Percentiles rank a stretch among this genome's conserved stretches.
phyloP scores from a whole-genome alignment of 1,140 invertebrate species.

The Calycopis cecrops region DNA sequence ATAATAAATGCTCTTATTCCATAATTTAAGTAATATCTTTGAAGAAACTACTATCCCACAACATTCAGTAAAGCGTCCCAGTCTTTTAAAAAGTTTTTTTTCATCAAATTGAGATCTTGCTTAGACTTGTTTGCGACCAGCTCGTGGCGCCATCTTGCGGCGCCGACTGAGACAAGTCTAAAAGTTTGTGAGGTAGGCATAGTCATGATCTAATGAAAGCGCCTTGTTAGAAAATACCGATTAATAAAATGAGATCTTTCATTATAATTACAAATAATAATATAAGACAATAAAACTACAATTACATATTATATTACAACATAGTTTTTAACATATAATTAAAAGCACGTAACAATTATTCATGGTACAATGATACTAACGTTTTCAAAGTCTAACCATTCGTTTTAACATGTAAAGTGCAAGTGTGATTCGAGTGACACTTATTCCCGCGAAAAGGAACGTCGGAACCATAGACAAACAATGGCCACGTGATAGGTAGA shows the following conservation, averaged over 20 bases:
- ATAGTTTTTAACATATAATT: constrained; percentile 47
- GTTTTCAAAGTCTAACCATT: constrained; percentile 29
- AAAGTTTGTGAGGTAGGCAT: constrained; percentile 73
- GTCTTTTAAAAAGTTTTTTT: constrained; percentile 74
- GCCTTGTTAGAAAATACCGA: constrained; percentile 75
- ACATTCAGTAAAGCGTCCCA: constrained; percentile 75
- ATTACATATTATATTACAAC: constrained; percentile 73
- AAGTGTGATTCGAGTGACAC: constrained; percentile 10
- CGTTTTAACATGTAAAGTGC: constrained; percentile 23
- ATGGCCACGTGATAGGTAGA: too few species aligned
- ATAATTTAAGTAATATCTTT: constrained; percentile 73
- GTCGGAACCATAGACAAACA: too few species aligned
- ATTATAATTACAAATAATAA: constrained; percentile 74
- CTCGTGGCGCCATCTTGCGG: constrained; percentile 25
- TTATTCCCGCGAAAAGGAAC: too few species aligned
- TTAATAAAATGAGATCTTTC: constrained; percentile 76
- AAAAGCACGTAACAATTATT: constrained; percentile 49
- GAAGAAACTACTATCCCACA: constrained; percentile 73
- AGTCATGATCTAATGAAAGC: constrained; percentile 74
- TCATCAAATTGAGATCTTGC: constrained; percentile 75
- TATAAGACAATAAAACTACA: constrained; percentile 72
- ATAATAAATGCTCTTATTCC: constrained; percentile 70
- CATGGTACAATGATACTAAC: constrained; percentile 66
- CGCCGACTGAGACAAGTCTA: constrained; percentile 44
- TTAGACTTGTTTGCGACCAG: constrained; percentile 65